phyloP scores from a whole-genome alignment of 2,888 invertebrate species.

The Tinea pellionella region DNA sequence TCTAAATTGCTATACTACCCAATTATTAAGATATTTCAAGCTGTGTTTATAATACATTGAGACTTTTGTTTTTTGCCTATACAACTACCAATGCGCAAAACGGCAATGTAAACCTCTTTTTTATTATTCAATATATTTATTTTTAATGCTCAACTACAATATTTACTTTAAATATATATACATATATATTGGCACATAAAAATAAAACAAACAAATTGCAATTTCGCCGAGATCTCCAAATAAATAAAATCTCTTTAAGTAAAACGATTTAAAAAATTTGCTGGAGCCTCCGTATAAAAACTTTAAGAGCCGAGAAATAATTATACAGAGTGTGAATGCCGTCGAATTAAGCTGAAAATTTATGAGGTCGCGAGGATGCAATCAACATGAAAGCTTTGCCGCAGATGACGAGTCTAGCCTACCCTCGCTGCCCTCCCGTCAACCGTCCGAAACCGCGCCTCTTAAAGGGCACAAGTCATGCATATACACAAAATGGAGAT shows the following conservation, averaged over 20 bases:
- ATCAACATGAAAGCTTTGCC: conserved; percentile 42
- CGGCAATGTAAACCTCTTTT: too few relatives aligned
- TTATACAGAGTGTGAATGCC: conserved; percentile 31
- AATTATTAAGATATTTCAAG: too few relatives aligned
- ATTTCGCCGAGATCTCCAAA: too few relatives aligned
- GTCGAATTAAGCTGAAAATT: conserved; percentile 37
- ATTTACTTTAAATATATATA: too few relatives aligned
- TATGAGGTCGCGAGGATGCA: conserved; percentile 35
- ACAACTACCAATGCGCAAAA: too few relatives aligned
- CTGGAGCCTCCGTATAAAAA: background rate
- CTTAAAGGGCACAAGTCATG: conserved; percentile 8
- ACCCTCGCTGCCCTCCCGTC: conserved; percentile 10
- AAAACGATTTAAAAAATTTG: background rate
- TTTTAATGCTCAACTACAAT: too few relatives aligned
- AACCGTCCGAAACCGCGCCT: background rate
- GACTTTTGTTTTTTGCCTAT: too few relatives aligned
- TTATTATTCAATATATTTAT: too few relatives aligned
- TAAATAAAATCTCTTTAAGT: background rate
- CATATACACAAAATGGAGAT: background rate
- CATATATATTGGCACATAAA: too few relatives aligned
- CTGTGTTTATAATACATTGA: too few relatives aligned
- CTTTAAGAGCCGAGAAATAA: conserved; percentile 18
- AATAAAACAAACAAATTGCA: too few relatives aligned
- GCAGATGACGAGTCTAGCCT: conserved; percentile 21
- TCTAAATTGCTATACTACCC: too few relatives aligned